phyloP scores from a whole-genome alignment of 2,113 vertebrate genomes.

The Eira barbara region DNA sequence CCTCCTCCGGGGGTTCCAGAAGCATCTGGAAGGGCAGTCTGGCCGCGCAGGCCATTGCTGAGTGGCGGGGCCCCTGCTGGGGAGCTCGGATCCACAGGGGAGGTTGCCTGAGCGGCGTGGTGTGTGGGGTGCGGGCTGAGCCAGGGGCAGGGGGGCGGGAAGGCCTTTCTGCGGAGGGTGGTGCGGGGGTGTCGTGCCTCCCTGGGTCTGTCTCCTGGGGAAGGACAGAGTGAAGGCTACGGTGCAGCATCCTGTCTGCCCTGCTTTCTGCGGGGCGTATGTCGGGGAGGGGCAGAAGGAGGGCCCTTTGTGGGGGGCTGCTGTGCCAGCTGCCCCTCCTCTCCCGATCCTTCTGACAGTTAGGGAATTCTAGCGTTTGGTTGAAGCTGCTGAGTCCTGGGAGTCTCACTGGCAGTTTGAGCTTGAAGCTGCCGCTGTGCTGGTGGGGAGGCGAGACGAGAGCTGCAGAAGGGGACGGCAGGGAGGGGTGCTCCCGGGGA shows the following conservation, averaged over 20 bases:
- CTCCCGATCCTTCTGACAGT: neutral
- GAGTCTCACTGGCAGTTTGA: neutral
- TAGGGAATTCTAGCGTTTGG: neutral
- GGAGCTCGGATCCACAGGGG: neutral
- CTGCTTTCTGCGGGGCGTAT: neutral
- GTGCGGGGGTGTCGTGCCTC: neutral
- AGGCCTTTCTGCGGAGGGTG: neutral
- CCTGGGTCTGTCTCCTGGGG: neutral
- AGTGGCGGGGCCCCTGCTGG: neutral
- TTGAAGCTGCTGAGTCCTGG: neutral
- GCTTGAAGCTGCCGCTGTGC: accelerated
- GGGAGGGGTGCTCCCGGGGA: neutral
- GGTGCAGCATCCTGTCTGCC: neutral
- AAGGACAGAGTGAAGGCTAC: neutral
- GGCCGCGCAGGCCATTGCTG: accelerated
- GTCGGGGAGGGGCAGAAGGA: neutral
- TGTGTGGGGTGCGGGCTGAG: neutral
- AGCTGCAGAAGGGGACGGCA: accelerated
- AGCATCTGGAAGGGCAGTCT: neutral
- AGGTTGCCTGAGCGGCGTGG: neutral
- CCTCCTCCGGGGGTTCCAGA: neutral
- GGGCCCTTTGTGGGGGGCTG: accelerated
- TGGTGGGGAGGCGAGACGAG: too few species aligned
- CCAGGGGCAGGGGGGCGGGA: neutral
- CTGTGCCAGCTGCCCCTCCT: accelerated